Conservation (phyloP, 2,113 vertebrate species). For the Apteryx mantelli region DNA sequence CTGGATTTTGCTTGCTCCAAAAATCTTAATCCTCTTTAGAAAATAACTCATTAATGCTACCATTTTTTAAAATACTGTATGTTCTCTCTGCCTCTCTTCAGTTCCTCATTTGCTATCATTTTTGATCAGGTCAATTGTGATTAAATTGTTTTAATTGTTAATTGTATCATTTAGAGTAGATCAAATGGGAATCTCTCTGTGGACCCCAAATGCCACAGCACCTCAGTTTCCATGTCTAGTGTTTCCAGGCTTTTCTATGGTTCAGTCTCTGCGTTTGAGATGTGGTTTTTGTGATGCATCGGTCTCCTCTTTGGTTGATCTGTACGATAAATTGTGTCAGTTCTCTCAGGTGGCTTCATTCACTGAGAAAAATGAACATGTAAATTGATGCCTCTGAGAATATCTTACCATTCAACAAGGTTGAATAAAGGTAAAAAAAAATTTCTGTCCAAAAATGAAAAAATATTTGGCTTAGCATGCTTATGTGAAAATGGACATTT, state of each 20-base stretch:
- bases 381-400: neutral
- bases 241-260: neutral
- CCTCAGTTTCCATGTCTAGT: neutral
- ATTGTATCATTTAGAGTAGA: neutral
- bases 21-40: neutral
- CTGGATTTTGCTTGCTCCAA: neutral
- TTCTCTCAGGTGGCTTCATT: neutral
- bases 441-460: neutral
- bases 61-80: neutral
- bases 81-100: neutral
- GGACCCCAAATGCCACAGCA: neutral
- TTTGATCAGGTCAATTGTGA: neutral
- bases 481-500: neutral
- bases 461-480: neutral
- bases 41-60: neutral
- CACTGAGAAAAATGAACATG: neutral
- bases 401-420: neutral
- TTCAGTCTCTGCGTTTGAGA: neutral
- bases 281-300: neutral
- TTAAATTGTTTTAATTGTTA: constrained; percentile 2
- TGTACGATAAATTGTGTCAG: neutral
- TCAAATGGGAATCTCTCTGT: neutral
- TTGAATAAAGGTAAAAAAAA: neutral
- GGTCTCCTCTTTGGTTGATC: neutral
- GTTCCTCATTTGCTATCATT: neutral